Evolutionary conservation across 2,113 vertebrate genomes (phyloP).

Genomic region (Recurvirostra avosetta): DNA sequence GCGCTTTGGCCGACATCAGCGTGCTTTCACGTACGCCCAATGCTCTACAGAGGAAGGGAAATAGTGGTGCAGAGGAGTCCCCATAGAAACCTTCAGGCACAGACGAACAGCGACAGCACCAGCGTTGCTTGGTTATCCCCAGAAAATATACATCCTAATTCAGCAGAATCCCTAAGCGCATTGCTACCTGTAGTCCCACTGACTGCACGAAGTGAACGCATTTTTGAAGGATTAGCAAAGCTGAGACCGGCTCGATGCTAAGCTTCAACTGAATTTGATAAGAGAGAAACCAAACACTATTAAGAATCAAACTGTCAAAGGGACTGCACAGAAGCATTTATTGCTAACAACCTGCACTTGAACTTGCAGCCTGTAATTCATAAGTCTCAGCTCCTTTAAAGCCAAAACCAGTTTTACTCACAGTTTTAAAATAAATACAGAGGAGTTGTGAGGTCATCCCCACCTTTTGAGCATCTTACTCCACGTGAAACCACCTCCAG

Average conservation of each 20-base stretch:
- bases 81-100: neutral
- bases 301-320: neutral
- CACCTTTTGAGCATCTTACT: neutral
- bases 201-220: neutral
- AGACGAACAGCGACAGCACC: neutral
- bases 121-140: neutral
- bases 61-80: neutral
- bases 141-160: neutral
- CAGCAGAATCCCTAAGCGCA: neutral
- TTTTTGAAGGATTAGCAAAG: neutral
- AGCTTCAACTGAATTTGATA: neutral
- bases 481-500: neutral
- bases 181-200: neutral
- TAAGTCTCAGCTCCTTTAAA: neutral
- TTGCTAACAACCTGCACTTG: neutral
- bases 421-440: neutral
- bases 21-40: neutral
- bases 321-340: neutral
- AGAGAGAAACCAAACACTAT: neutral
- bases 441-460: neutral
- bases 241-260: neutral
- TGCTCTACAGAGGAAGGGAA: neutral
- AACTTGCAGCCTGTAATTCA: neutral
- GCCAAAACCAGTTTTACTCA: neutral
- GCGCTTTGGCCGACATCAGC: neutral